Percentiles rank a stretch among this genome's conserved stretches.
These are phyloP conservation scores for Papilio polyxenes DNA, from an alignment of 1,140 invertebrate genomes.

Conservation along the genomic window DNA sequence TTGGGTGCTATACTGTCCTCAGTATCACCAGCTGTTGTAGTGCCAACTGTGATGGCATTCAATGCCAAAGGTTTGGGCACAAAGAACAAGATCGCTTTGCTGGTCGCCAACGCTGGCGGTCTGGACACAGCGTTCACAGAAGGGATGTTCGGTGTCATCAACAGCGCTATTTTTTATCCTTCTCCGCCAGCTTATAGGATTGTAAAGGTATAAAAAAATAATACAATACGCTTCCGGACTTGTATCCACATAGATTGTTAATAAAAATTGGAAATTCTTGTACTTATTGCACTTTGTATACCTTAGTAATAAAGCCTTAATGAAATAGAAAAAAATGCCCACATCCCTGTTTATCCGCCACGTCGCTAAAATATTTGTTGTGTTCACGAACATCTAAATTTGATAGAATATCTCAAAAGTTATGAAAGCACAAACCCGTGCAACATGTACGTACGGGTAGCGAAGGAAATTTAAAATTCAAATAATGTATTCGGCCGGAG, in stretches of 20 bases:
- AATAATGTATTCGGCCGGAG: constrained; percentile 36
- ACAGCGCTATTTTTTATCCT: constrained; percentile 90
- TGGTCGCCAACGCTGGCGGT: constrained; percentile 93
- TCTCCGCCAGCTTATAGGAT: constrained; percentile 82
- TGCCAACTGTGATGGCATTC: constrained; percentile 91
- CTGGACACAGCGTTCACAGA: constrained; percentile 94
- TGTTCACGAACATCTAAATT: neutral
- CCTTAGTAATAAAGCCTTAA: neutral
- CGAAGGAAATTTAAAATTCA: constrained; percentile 37
- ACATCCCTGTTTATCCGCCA: neutral
- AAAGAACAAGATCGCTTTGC: constrained; percentile 94
- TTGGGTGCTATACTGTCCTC: constrained; percentile 93
- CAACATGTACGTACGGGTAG: constrained; percentile 30
- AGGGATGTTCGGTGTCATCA: constrained; percentile 92
- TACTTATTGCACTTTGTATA: neutral
- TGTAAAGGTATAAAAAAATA: constrained; percentile 57
- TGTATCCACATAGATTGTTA: too few species aligned
- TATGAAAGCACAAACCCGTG: constrained; percentile 29
- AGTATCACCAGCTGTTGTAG: constrained; percentile 96
- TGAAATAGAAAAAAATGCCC: neutral
- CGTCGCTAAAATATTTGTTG: constrained; percentile 3
- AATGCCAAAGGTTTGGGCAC: constrained; percentile 92
- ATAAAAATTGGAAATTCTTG: neutral
- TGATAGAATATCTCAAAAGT: constrained; percentile 31
- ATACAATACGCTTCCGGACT: too few species aligned